Evolutionary conservation across 1,140 invertebrate species (phyloP).

Genomic region (Pachyrhynchus sulphureomaculatus): DNA sequence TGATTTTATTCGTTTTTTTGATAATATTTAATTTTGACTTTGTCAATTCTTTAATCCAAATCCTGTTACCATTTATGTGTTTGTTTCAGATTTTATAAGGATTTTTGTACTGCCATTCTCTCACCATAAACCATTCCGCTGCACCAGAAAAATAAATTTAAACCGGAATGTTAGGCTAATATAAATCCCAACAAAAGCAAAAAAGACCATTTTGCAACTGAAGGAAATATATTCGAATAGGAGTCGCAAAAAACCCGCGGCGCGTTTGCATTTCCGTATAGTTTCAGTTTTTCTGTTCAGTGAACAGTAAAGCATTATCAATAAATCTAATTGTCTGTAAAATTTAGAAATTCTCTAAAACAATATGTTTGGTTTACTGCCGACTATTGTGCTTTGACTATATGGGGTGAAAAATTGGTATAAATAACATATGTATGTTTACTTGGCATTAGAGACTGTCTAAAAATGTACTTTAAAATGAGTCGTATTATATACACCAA

Average conservation of each 20-base stretch:
- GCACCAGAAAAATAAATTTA: slow-evolving; percentile 16
- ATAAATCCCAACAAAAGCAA: slow-evolving; percentile 18
- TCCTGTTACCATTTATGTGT: too few relatives aligned
- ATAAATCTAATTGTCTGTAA: slow-evolving; percentile 32
- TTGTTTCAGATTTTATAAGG: too few relatives aligned
- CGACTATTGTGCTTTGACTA: slow-evolving; percentile 3
- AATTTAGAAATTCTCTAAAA: slow-evolving; percentile 24
- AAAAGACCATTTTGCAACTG: slow-evolving; percentile 24
- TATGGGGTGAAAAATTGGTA: not conserved
- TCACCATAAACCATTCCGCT: slow-evolving; percentile 3
- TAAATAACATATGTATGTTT: too few relatives aligned
- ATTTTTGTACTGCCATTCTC: not conserved
- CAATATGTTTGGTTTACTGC: slow-evolving; percentile 16
- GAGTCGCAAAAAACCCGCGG: slow-evolving; percentile 7
- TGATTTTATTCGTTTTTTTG: too few relatives aligned
- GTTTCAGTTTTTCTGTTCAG: slow-evolving; percentile 30
- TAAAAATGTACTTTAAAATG: too few relatives aligned
- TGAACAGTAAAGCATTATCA: slow-evolving; percentile 28
- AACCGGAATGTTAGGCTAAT: slow-evolving; percentile 17
- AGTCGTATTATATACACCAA: too few relatives aligned
- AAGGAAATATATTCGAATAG: slow-evolving; percentile 26
- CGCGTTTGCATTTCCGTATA: slow-evolving; percentile 33
- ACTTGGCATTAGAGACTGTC: too few relatives aligned
- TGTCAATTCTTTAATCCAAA: too few relatives aligned
- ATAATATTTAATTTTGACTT: too few relatives aligned